These are phyloP conservation scores for Macropus fuliginosus DNA, from an alignment of 2,797 vertebrate species.

Conservation along the genomic window DNA sequence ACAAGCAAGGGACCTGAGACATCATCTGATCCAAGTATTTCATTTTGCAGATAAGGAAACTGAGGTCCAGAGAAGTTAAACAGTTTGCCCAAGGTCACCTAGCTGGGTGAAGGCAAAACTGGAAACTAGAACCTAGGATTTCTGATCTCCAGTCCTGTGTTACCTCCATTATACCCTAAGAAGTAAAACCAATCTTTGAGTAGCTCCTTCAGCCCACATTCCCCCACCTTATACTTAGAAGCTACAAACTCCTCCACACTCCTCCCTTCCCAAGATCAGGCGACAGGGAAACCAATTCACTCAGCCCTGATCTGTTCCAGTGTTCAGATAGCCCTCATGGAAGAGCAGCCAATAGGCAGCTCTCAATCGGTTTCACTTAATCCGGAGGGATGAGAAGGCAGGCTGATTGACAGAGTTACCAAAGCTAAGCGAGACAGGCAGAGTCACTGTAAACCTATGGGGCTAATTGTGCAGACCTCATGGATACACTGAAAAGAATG, in stretches of 20 bases:
- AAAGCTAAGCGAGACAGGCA: not conserved
- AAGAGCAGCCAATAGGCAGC: not conserved
- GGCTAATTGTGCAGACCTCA: slow-evolving; percentile 1
- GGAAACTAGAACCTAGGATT: not conserved
- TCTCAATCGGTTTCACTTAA: not conserved
- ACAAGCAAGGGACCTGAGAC: not conserved
- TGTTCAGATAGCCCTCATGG: not conserved
- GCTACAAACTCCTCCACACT: not conserved
- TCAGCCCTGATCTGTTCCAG: not conserved
- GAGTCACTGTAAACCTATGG: not conserved
- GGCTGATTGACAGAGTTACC: not conserved
- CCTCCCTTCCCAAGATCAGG: not conserved
- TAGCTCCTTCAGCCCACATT: not conserved
- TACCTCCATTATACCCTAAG: not conserved
- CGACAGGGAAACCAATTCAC: not conserved
- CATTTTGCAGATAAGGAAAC: not conserved
- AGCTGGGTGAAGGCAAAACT: not conserved
- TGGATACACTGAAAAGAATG: not conserved
- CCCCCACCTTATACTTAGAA: not conserved
- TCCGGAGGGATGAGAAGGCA: not conserved
- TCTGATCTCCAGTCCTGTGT: not conserved
- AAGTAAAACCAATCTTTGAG: not conserved
- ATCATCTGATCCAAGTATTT: not conserved
- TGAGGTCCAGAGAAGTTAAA: not conserved
- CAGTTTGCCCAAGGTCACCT: not conserved